Base-by-base conservation (phyloP, 1,140 invertebrate species). In the Heliothis virescens region DNA sequence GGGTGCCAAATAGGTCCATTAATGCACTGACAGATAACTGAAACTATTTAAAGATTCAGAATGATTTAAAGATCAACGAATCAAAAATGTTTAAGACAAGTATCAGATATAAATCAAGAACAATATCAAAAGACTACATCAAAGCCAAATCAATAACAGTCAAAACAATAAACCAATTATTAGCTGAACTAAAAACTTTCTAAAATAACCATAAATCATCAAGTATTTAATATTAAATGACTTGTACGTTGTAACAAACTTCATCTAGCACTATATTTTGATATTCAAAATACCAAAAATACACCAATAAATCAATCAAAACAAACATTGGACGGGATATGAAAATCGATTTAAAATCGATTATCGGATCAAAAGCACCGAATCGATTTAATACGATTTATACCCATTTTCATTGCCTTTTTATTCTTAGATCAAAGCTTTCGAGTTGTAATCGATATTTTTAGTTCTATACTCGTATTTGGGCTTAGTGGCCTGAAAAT, bases 381-480 rank as follows among this genome's bases (percentile, higher is more conserved):
- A 80, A 79, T 85, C 82, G 83, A 86, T 86, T 85, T 76, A 59
- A 63, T 77, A 53, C 75, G 53, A 81, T 81, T 79, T 81, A 82
- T 79, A 60, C 65, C 16, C 53, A 52, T 63, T 76, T 69, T 71
- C 67, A 71, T 71, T 52, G 67, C 67, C 21, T 71, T 21, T 62
- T 63, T 76, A 76, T 76, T 52, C 29, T 63, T 76, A 76, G 79
- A 85, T 85, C 81, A 85, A 85, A 85, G 53, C 29, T 29, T 26
- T 62, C 0, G 72, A 62, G 72, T 62, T 9, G 52, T 62, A 75
- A 63, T 52, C 73, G 73, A 76, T 76, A 76, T 63, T 63, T 50
- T 76, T 60, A 52, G 21, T 10, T 63, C 29, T 59, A 76, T 53
- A 34, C 16, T 76, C 26, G 73, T 63, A 18, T 76, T 52, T 52